Conservation (phyloP, 2,113 vertebrate genomes). For the Peromyscus maniculatus region DNA sequence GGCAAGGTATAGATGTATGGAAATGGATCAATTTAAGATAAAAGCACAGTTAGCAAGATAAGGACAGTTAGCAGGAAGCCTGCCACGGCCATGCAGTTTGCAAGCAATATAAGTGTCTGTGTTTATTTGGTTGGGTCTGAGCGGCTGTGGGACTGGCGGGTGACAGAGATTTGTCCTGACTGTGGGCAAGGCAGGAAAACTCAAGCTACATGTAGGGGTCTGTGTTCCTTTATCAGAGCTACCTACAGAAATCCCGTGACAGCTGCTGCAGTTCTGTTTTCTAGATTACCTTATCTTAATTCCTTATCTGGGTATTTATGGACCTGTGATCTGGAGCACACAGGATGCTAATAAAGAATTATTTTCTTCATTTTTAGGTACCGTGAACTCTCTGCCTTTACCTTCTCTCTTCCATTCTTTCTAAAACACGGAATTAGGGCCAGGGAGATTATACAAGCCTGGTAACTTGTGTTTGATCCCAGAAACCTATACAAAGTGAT, state of each 20-base stretch:
- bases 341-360: not conserved
- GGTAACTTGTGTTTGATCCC: not conserved
- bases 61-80: no score
- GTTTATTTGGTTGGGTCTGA: no score
- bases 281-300: constrained; percentile 14
- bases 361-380: not conserved
- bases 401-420: constrained; percentile 27
- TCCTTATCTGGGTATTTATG: not conserved
- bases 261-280: not conserved
- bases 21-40: no score
- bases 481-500: not conserved
- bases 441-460: not conserved
- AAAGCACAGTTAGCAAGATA: no score
- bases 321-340: not conserved
- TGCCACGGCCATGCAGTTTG: no score
- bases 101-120: no score
- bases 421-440: not conserved
- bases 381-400: constrained; percentile 26
- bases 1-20: no score
- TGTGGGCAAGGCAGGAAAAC: no score
- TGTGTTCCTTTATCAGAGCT: not conserved
- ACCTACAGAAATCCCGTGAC: not conserved
- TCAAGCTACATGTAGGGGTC: no score
- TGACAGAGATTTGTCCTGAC: no score
- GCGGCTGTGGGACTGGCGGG: no score